Percentiles rank a stretch among this genome's conserved stretches.
phyloP scores from a whole-genome alignment of 2,113 vertebrate genomes.

The Pyxicephalus adspersus region DNA sequence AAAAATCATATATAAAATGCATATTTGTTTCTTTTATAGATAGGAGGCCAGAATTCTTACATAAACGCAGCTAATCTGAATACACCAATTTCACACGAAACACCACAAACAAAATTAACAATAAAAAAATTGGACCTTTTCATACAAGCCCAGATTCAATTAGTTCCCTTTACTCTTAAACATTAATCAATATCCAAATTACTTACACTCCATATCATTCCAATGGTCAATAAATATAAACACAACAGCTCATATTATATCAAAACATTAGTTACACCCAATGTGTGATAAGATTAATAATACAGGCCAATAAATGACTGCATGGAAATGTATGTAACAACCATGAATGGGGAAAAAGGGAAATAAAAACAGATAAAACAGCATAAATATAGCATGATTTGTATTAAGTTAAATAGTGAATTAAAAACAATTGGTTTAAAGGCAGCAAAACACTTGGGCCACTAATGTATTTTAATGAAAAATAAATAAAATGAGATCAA shows the following conservation, averaged over 20 bases:
- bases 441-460: background rate
- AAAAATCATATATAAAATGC: background rate
- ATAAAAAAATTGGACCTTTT: conserved; percentile 14
- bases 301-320: background rate
- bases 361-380: conserved; percentile 5
- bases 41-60: conserved; percentile 22
- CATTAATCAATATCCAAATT: conserved; percentile 24
- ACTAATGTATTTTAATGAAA: background rate
- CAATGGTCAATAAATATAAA: conserved; percentile 54
- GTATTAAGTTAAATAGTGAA: background rate
- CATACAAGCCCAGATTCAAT: background rate
- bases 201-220: conserved; percentile 38
- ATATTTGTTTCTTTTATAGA: background rate
- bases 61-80: conserved; percentile 8
- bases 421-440: background rate
- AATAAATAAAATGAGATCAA: conserved; percentile 37
- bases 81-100: conserved; percentile 53
- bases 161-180: conserved; percentile 45
- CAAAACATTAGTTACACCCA: conserved; percentile 20
- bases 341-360: background rate
- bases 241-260: conserved; percentile 32
- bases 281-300: conserved; percentile 16
- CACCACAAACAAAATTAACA: conserved; percentile 51
- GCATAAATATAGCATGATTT: conserved; percentile 15
- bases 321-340: conserved; percentile 48